Evolutionary conservation across 1,140 invertebrate genomes (phyloP).

Genomic region (Psilanteris sp.): DNA sequence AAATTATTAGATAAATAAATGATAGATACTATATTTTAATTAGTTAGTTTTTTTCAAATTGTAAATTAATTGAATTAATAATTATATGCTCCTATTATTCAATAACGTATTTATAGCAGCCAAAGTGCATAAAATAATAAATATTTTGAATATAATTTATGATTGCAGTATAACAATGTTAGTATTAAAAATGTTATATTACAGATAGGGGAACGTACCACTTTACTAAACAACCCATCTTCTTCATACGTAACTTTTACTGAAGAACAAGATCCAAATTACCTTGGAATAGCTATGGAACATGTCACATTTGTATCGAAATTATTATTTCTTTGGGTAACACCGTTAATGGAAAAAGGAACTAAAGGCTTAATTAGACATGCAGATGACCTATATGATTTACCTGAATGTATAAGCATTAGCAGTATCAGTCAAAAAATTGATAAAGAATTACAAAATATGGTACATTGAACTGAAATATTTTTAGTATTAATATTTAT

Average conservation of each 20-base stretch:
- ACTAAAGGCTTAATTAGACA: slow-evolving; percentile 85
- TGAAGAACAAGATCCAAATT: slow-evolving; percentile 84
- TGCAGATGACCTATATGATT: slow-evolving; percentile 91
- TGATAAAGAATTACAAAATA: slow-evolving; percentile 73
- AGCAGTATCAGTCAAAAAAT: slow-evolving; percentile 82
- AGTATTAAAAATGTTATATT: slow-evolving; percentile 38
- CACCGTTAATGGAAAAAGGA: slow-evolving; percentile 91
- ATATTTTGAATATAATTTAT: too few relatives aligned
- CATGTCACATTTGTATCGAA: slow-evolving; percentile 85
- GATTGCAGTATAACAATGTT: too few relatives aligned
- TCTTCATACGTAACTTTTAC: slow-evolving; percentile 82
- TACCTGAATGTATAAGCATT: slow-evolving; percentile 87
- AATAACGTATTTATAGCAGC: too few relatives aligned
- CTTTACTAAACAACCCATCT: slow-evolving; percentile 71
- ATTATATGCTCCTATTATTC: too few relatives aligned
- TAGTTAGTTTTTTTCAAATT: too few relatives aligned
- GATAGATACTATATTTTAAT: too few relatives aligned
- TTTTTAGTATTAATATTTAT: too few relatives aligned
- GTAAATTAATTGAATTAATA: too few relatives aligned
- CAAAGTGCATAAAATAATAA: too few relatives aligned
- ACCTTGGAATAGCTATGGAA: slow-evolving; percentile 91
- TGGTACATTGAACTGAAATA: too few relatives aligned
- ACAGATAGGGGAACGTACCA: slow-evolving; percentile 77
- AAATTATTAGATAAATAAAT: too few relatives aligned
- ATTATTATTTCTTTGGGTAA: slow-evolving; percentile 93